Evolutionary conservation across 2,113 vertebrate genomes (phyloP).

Genomic region (Poecilia latipinna): DNA sequence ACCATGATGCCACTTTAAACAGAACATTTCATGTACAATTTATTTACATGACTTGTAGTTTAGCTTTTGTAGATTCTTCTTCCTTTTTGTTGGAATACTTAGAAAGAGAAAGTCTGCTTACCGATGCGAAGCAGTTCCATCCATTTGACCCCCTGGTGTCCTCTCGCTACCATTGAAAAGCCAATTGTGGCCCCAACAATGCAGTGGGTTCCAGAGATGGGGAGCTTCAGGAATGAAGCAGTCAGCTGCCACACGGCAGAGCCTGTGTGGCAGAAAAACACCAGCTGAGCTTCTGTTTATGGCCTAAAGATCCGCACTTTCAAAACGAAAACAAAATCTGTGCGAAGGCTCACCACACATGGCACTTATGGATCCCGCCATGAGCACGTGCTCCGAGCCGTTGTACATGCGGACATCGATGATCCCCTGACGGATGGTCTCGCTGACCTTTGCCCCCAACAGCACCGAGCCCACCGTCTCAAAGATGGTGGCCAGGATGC

Average conservation of each 20-base stretch:
- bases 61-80: not conserved
- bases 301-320: not conserved
- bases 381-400: slow-evolving; percentile 78
- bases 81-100: not conserved
- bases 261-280: slow-evolving; percentile 76
- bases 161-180: slow-evolving; percentile 90
- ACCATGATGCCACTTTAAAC: slow-evolving; percentile 91
- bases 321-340: not conserved
- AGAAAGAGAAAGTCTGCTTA: slow-evolving; percentile 62
- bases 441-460: slow-evolving; percentile 94
- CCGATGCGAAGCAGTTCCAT: slow-evolving; percentile 92
- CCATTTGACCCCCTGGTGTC: slow-evolving; percentile 91
- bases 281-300: not conserved
- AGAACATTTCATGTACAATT: slow-evolving; percentile 14
- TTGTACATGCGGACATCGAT: slow-evolving; percentile 91
- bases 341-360: slow-evolving; percentile 88
- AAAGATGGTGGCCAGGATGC: slow-evolving; percentile 91
- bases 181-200: slow-evolving; percentile 97
- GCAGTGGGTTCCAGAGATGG: slow-evolving; percentile 97
- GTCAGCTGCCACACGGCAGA: slow-evolving; percentile 95
- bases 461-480: slow-evolving; percentile 92
- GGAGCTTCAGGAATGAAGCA: slow-evolving; percentile 95
- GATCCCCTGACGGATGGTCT: slow-evolving; percentile 92
- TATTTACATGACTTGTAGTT: not conserved
- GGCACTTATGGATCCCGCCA: slow-evolving; percentile 86